Conservation (phyloP, 2,888 invertebrate genomes). For the Mimachlamys varia region DNA sequence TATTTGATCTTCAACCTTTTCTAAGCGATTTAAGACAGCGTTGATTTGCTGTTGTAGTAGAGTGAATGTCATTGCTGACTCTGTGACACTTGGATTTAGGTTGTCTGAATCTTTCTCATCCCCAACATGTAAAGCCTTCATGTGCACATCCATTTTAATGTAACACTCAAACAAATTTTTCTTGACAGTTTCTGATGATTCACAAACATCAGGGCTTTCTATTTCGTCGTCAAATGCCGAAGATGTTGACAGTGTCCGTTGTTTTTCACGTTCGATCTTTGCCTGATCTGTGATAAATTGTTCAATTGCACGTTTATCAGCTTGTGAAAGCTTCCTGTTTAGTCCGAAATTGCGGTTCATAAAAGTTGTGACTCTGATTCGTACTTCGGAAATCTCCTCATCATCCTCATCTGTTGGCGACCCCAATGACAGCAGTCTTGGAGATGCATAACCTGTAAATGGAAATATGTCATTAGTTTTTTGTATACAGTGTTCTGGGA, state of each 20-base stretch:
- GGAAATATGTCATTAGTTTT: background rate
- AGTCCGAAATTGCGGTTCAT: conserved; percentile 49
- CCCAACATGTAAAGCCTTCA: background rate
- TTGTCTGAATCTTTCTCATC: background rate
- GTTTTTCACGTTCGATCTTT: conserved; percentile 37
- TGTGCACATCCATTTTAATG: background rate
- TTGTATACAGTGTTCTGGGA: no score
- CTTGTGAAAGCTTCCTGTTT: conserved; percentile 46
- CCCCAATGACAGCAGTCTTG: background rate
- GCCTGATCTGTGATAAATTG: conserved; percentile 48
- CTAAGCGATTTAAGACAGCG: conserved; percentile 32
- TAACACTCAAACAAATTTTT: conserved; percentile 11
- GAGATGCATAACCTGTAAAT: background rate
- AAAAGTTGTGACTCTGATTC: conserved; percentile 25
- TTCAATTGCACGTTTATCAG: conserved; percentile 50
- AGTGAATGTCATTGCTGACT: conserved; percentile 35
- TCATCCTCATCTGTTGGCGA: background rate
- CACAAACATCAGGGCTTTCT: background rate
- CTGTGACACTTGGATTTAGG: background rate
- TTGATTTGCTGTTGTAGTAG: conserved; percentile 40
- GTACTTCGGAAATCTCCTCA: background rate
- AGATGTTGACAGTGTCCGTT: background rate
- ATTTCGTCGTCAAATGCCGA: background rate
- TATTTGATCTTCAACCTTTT: conserved; percentile 44
- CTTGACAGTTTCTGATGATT: background rate